Percentiles rank a stretch among this genome's conserved stretches.
Conservation (phyloP, 1,140 invertebrate genomes). For the Orius insidiosus region DNA sequence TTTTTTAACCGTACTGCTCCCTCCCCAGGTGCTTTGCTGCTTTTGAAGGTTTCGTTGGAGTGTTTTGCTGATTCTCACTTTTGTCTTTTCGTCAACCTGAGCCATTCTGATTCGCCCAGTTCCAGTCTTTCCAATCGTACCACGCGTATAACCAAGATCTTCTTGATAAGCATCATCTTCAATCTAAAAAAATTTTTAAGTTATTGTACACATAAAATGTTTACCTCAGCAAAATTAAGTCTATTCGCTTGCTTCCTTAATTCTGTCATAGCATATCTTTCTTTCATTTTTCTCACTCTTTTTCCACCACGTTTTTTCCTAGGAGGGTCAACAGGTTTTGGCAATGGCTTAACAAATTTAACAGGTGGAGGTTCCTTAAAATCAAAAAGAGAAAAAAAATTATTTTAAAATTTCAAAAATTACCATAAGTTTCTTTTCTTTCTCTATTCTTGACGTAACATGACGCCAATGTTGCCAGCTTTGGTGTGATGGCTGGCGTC, state of each 20-base stretch:
- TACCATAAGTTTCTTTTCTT: constrained; percentile 81
- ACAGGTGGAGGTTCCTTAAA: constrained; percentile 88
- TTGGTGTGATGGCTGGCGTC: constrained; percentile 85
- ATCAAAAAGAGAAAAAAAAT: too few species aligned
- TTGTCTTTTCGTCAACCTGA: constrained; percentile 94
- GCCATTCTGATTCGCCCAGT: constrained; percentile 81
- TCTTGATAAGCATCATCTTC: constrained; percentile 99
- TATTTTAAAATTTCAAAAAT: constrained; percentile 3
- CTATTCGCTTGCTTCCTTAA: constrained; percentile 93
- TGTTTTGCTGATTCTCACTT: constrained; percentile 92
- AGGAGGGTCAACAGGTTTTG: constrained; percentile 92
- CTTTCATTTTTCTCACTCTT: constrained; percentile 96
- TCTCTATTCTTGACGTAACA: constrained; percentile 74
- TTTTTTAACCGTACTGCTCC: constrained; percentile 84
- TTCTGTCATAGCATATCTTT: constrained; percentile 93
- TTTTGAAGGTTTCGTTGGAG: constrained; percentile 92
- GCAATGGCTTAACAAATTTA: constrained; percentile 84
- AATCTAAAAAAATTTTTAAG: constrained; percentile 42
- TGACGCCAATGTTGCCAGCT: constrained; percentile 69
- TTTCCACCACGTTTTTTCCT: constrained; percentile 94
- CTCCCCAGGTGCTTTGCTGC: constrained; percentile 81
- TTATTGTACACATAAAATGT: too few species aligned
- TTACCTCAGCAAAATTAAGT: constrained; percentile 97
- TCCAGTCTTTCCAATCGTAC: constrained; percentile 85
- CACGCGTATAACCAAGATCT: constrained; percentile 90